Base-by-base conservation (phyloP, 2,797 vertebrate species). In the Neosilurus hyrtlii region DNA sequence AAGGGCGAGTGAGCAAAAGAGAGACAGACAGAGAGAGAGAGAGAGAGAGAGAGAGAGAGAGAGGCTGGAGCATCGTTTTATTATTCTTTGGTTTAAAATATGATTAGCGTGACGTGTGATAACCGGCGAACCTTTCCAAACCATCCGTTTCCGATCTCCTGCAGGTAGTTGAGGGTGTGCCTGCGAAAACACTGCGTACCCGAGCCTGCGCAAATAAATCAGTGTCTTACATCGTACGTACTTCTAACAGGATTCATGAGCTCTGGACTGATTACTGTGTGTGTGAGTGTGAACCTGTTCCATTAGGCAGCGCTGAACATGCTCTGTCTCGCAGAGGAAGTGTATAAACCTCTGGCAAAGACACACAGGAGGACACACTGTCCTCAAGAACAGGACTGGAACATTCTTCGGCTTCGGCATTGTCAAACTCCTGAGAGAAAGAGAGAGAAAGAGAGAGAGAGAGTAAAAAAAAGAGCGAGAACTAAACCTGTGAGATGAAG, bases 91-190 rank as follows among this genome's bases (percentile, higher is more conserved):
- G 2, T 20, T 22, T 3, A 8, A 74, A 26, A 56, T 11, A 11
- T 5, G 0, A 35, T 74, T 0, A 57, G 4, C 22, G 7, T 24
- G 15, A 15, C 11, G 37, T 51, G 37, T n/a, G n/a, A 18, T 54
- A 52, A 37, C 7, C 2, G 6, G 10, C 1, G 1, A 70, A 97
- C 96, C 94, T 97, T 97, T 88, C 96, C 96, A 87, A 97, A 97
- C 96, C 96, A 97, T 88, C 96, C 96, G 86, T 95, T 97, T 85
- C 96, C 96, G 66, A 97, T 97, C 91, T 97, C 96, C 87, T 97
- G 96, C 74, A 97, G 94, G 90, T 97, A 97, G 91, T 96, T 97
- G 84, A 97, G 94, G 57, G 96, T 92, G 87, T 97, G 96, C 72
- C 96, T 93, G 92, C 95, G 96, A 83, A 97, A 96, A 89, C 95